Conservation (phyloP, 2,888 invertebrate species). For the Coelopa pilipes region DNA sequence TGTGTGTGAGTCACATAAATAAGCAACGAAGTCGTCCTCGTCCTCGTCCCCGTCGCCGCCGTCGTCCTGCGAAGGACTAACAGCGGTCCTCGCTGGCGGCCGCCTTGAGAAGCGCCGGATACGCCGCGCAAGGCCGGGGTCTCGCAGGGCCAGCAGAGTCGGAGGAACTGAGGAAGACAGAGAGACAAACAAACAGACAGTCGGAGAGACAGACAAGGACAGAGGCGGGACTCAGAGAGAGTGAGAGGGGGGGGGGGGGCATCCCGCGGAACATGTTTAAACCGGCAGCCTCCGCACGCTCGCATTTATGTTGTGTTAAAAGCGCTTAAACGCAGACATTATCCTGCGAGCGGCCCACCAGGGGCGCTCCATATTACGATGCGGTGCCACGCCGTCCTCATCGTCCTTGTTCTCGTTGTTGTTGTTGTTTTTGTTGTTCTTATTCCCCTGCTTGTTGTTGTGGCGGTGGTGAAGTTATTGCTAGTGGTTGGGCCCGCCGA, state of each 20-base stretch:
- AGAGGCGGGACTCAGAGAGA: not conserved
- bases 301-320: conserved; percentile 32
- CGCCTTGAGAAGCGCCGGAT: too few relatives aligned
- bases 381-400: not conserved
- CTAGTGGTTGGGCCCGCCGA: too few relatives aligned
- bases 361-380: not conserved
- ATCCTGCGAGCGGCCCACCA: conserved; percentile 12
- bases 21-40: conserved; percentile 17
- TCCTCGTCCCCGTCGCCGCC: not conserved
- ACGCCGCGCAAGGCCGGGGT: not conserved
- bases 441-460: too few relatives aligned
- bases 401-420: too few relatives aligned
- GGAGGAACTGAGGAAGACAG: not conserved
- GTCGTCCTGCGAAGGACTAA: not conserved
- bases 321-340: conserved; percentile 34
- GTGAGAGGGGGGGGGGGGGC: not conserved
- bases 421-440: too few relatives aligned
- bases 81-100: not conserved
- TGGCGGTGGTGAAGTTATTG: too few relatives aligned
- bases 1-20: conserved; percentile 17
- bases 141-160: not conserved
- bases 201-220: not conserved
- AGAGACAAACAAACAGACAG: not conserved
- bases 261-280: not conserved
- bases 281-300: conserved; percentile 14